Conservation (phyloP, 2,797 vertebrate genomes). For the Anas acuta region DNA sequence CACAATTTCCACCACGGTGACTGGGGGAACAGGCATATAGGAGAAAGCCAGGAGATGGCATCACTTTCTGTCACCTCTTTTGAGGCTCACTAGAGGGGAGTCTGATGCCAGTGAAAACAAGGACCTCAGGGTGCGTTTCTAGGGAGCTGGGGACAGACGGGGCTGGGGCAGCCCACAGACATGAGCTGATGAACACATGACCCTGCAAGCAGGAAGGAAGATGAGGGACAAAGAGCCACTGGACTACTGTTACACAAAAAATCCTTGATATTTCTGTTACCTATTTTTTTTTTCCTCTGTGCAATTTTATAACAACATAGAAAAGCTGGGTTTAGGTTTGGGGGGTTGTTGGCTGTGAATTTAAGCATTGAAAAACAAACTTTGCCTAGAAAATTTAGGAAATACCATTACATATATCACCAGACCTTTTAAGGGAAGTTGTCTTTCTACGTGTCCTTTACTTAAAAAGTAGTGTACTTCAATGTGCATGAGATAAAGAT, state of each 20-base stretch:
- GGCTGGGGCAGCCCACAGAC: background rate
- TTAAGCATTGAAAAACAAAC: background rate
- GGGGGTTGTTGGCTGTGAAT: background rate
- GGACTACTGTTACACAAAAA: background rate
- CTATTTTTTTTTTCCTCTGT: fast-evolving
- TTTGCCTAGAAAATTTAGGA: background rate
- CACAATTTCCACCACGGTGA: background rate
- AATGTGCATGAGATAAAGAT: background rate
- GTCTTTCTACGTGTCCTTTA: background rate
- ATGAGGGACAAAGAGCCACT: background rate
- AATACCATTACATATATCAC: background rate
- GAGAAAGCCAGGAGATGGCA: slow-evolving; percentile 3
- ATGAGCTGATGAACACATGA: background rate
- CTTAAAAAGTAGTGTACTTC: background rate
- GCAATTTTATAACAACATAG: fast-evolving
- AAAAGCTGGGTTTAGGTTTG: background rate
- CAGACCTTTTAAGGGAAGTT: background rate
- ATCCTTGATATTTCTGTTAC: background rate
- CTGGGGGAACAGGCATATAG: background rate
- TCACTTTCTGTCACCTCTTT: background rate
- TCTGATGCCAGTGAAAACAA: background rate
- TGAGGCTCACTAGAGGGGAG: background rate
- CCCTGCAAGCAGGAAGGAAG: background rate
- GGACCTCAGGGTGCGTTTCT: background rate
- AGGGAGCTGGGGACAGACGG: background rate